phyloP scores from a whole-genome alignment of 2,113 vertebrate genomes.

The Daphoenositta chrysoptera region DNA sequence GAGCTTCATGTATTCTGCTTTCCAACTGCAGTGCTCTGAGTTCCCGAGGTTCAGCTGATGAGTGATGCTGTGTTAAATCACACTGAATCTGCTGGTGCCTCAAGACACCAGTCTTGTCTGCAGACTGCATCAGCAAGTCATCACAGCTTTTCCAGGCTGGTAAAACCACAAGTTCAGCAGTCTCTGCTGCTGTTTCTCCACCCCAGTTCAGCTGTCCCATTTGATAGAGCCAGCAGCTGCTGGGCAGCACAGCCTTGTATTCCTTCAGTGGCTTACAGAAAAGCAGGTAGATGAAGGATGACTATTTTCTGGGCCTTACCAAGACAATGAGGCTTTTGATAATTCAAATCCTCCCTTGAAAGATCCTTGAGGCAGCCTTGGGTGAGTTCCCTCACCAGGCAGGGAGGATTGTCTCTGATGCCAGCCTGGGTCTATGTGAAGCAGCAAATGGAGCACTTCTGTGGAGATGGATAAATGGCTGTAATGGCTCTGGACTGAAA shows the following conservation, averaged over 20 bases:
- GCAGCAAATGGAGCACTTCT: not conserved
- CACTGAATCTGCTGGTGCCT: not conserved
- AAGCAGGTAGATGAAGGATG: not conserved
- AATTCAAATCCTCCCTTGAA: not conserved
- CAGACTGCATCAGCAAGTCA: not conserved
- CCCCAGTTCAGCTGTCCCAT: not conserved
- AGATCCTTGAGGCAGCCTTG: not conserved
- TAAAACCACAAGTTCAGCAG: not conserved
- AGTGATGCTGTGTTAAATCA: not conserved
- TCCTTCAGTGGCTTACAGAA: not conserved
- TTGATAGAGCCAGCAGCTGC: not conserved
- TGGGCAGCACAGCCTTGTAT: not conserved
- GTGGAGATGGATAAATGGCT: not conserved
- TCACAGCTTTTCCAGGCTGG: not conserved
- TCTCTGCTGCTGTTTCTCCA: not conserved
- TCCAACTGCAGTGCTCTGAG: not conserved
- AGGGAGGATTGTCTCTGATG: not conserved
- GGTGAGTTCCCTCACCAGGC: not conserved
- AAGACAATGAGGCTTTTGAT: not conserved
- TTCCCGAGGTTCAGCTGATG: not conserved
- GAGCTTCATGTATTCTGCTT: not conserved
- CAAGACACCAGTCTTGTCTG: not conserved
- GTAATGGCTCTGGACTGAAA: not conserved
- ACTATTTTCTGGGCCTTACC: not conserved
- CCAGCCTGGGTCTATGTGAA: not conserved